Percentiles rank a stretch among this genome's conserved stretches.
These are phyloP conservation scores for Arctia plantaginis DNA, from an alignment of 2,888 invertebrate species.

Conservation along the genomic window DNA sequence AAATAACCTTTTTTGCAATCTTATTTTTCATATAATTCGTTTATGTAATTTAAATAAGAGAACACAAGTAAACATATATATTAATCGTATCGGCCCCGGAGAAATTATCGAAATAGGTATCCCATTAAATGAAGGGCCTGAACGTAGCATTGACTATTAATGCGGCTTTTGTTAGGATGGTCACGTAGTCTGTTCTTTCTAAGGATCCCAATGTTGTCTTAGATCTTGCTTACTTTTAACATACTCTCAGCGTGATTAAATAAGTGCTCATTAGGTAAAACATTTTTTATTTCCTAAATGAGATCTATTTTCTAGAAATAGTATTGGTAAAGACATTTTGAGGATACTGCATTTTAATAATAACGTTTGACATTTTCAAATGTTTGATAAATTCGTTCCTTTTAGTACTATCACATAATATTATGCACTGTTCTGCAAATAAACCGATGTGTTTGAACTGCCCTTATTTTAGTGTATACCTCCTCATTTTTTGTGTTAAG, in stretches of 20 bases:
- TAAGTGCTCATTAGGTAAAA: not conserved
- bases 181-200: constrained; percentile 43
- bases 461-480: too few species aligned
- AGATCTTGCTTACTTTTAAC: not conserved
- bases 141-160: constrained; percentile 34
- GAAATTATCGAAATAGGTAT: constrained; percentile 40
- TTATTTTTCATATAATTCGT: too few species aligned
- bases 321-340: not conserved
- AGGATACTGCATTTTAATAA: too few species aligned
- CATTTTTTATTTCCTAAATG: not conserved
- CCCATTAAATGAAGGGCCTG: constrained; percentile 35
- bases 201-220: constrained; percentile 38
- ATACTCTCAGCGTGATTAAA: not conserved
- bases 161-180: constrained; percentile 25
- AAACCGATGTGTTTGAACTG: too few species aligned
- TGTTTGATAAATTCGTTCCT: too few species aligned
- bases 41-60: too few species aligned
- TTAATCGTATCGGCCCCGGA: constrained; percentile 16
- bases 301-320: not conserved
- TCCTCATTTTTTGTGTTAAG: too few species aligned
- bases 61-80: not conserved
- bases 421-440: too few species aligned
- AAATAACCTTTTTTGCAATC: too few species aligned
- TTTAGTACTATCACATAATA: too few species aligned
- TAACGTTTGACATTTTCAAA: too few species aligned